Conservation (phyloP, 2,797 vertebrate genomes). For the Neosalanx taihuensis region DNA sequence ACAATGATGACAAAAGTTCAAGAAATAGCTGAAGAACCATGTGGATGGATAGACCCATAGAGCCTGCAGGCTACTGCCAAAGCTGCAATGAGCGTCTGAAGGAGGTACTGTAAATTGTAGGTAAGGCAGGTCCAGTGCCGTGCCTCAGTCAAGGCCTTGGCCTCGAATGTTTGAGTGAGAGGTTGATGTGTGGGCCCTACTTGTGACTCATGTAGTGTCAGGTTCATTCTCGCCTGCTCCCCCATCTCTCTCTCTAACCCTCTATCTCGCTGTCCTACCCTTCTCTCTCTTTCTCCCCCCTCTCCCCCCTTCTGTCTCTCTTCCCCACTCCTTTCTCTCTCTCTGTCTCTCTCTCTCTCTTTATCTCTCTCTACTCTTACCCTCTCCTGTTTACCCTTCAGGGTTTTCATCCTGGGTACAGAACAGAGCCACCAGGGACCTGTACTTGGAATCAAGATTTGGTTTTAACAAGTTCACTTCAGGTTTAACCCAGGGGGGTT, state of each 20-base stretch:
- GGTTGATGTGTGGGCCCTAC: conserved; percentile 40
- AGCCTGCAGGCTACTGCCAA: too few relatives aligned
- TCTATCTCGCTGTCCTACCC: too few relatives aligned
- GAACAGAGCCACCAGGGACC: too few relatives aligned
- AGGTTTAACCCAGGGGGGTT: too few relatives aligned
- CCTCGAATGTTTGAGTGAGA: conserved; percentile 33
- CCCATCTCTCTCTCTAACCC: too few relatives aligned
- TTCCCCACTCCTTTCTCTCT: background rate
- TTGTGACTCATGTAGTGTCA: conserved; percentile 16
- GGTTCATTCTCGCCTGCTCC: conserved; percentile 28
- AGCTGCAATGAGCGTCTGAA: conserved; percentile 5
- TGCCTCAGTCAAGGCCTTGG: conserved; percentile 32
- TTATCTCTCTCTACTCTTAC: background rate
- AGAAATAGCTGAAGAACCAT: too few relatives aligned
- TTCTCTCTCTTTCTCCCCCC: background rate
- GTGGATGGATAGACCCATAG: too few relatives aligned
- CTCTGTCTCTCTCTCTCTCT: background rate
- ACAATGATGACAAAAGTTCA: too few relatives aligned
- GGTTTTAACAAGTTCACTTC: too few relatives aligned
- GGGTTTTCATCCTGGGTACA: background rate
- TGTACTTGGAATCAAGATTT: too few relatives aligned
- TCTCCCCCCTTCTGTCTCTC: background rate
- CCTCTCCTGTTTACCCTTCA: background rate
- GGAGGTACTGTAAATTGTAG: conserved; percentile 24
- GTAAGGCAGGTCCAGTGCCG: conserved; percentile 30